phyloP scores from a whole-genome alignment of 2,888 invertebrate genomes.

The Auanema freiburgensis region DNA sequence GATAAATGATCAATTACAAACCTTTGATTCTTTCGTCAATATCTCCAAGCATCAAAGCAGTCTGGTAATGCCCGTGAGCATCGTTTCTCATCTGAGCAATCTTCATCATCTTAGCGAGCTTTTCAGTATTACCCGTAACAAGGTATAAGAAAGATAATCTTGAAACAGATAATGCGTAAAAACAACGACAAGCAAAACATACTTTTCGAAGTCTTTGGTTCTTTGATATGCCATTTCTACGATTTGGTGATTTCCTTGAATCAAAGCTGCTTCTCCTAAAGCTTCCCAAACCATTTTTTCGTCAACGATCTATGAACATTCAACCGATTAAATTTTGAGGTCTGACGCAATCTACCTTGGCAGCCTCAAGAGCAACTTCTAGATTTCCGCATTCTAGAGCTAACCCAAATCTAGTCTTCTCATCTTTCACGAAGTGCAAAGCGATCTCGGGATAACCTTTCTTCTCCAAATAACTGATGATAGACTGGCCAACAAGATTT shows the following conservation, averaged over 20 bases:
- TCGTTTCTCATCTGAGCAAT: conserved; percentile 98
- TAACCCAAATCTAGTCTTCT: conserved; percentile 86
- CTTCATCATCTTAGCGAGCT: conserved; percentile 96
- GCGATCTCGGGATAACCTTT: conserved; percentile 98
- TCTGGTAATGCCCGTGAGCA: conserved; percentile 92
- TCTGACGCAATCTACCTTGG: conserved; percentile 70
- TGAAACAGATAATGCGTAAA: background rate
- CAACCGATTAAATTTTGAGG: background rate
- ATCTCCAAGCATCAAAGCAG: conserved; percentile 87
- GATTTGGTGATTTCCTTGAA: conserved; percentile 75
- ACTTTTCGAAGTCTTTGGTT: conserved; percentile 97
- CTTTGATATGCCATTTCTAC: conserved; percentile 99
- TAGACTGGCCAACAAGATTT: conserved; percentile 95
- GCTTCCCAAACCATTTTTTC: conserved; percentile 94
- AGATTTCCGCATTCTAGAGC: conserved; percentile 98
- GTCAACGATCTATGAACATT: conserved; percentile 74
- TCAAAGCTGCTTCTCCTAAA: conserved; percentile 86
- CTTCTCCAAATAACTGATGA: conserved; percentile 96
- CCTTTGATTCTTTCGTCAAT: conserved; percentile 81
- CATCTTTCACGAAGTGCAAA: conserved; percentile 96
- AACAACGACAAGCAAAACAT: background rate
- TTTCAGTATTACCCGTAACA: conserved; percentile 93
- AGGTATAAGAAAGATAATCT: conserved; percentile 88
- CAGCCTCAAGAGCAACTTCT: conserved; percentile 91
- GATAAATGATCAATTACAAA: conserved; percentile 33